Base-by-base conservation (phyloP, 2,797 vertebrate species). In the Psittacula derbiana region DNA sequence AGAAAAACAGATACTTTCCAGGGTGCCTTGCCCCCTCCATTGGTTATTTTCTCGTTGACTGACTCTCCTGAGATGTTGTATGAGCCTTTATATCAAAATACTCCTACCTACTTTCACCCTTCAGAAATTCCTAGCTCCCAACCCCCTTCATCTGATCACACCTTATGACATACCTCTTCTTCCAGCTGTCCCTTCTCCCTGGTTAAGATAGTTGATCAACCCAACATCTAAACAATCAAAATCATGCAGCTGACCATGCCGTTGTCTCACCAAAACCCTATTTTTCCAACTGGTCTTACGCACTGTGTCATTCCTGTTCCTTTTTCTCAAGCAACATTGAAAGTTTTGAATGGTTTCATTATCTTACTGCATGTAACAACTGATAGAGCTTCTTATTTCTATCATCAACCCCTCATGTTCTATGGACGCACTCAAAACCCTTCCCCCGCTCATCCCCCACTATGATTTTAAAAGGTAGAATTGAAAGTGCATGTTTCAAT, bases 291-390 rank as follows among this genome's bases (percentile, higher is more conserved):
- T 58, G 8, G 20, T 73, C 27, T 71, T 41, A 71, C 43, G 8
- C 27, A 33, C 30, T 38, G 3, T 58, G 38, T 36, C 24, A 31
- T 72, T 87, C 33, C 61, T 57, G 6, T 66, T 84, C 12, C 47
- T 74, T 88, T 74, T 87, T 46, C 82, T 57, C 52, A 73, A 80
- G 27, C n/a, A 60, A 31, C 18, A 6, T 73, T 28, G 28, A 70
- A 70, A 67, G 24, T 60, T 89, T 88, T 47, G 36, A 81, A 50
- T 52, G 24, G 28, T 86, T 85, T 86, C 53, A 81, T 92, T 50
- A 47, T 90, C 79, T 88, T 80, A 49, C 78, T 83, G 43, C 49
- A 47, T 3, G 2, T 50, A 71, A 40, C 27, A 82, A 55, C 57
- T 78, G 86, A 49, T 23, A 61, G 33, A 67, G 2, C 24, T 90